Evolutionary conservation across 2,797 vertebrate genomes (phyloP).

Genomic region (Yasuhikotakia modesta): DNA sequence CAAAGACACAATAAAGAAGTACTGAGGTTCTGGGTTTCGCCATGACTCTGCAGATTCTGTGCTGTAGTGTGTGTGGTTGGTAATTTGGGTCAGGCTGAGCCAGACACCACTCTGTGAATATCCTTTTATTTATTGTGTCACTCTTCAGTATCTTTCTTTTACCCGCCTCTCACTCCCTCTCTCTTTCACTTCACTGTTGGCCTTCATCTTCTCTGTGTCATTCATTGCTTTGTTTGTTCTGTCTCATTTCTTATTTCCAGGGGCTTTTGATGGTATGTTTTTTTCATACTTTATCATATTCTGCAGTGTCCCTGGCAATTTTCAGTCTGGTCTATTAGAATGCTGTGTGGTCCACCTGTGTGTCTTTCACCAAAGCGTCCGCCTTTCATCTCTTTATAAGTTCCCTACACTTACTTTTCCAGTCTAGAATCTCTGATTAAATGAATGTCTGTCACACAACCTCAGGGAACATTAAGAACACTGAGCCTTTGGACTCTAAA

Average conservation of each 20-base stretch:
- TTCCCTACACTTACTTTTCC: neutral
- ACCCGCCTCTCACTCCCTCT: conserved; percentile 46
- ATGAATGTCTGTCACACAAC: conserved; percentile 38
- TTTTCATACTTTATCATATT: conserved; percentile 22
- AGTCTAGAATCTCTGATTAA: neutral
- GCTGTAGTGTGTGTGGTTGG: conserved; percentile 48
- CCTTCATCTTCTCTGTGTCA: conserved; percentile 19
- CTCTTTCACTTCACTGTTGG: conserved; percentile 34
- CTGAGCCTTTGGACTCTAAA: conserved; percentile 92
- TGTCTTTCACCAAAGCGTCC: conserved; percentile 5
- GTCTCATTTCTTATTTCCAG: conserved; percentile 52
- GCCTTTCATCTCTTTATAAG: conserved; percentile 7
- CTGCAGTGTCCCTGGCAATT: neutral
- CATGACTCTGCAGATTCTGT: conserved; percentile 72
- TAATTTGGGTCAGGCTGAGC: conserved; percentile 63
- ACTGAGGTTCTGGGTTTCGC: conserved; percentile 49
- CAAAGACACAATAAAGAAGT: conserved; percentile 23
- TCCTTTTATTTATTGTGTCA: conserved; percentile 57
- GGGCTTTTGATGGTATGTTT: conserved; percentile 9
- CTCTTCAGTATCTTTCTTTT: conserved; percentile 8
- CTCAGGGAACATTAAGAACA: conserved; percentile 97
- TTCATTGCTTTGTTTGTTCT: conserved; percentile 53
- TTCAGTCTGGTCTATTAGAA: neutral
- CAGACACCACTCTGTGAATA: conserved; percentile 54
- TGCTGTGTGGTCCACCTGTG: neutral